phyloP scores from a whole-genome alignment of 2,113 vertebrate species.

The Fulmarus glacialis region DNA sequence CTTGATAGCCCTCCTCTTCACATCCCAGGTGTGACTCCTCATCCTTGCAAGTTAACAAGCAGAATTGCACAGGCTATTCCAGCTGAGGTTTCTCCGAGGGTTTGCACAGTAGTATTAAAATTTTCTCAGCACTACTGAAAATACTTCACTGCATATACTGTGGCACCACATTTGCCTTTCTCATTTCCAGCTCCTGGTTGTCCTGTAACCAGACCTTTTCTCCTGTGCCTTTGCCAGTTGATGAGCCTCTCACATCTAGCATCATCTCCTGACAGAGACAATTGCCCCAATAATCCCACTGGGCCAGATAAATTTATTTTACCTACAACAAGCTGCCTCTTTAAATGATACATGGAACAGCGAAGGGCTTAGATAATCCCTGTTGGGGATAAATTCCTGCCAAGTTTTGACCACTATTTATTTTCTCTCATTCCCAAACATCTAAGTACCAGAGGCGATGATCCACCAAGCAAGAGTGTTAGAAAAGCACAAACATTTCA shows the following conservation, averaged over 20 bases:
- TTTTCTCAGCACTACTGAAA: background rate
- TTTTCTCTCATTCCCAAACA: background rate
- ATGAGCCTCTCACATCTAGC: background rate
- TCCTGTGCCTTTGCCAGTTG: background rate
- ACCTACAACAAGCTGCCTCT: background rate
- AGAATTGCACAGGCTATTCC: background rate
- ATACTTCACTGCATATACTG: background rate
- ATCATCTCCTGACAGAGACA: background rate
- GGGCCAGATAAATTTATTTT: background rate
- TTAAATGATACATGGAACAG: background rate
- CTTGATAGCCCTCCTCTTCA: background rate
- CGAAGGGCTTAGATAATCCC: conserved; percentile 9
- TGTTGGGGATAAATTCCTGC: background rate
- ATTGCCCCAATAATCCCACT: background rate
- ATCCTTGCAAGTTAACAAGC: background rate
- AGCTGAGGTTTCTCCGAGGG: background rate
- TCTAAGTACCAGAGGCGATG: background rate
- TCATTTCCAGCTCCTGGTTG: background rate
- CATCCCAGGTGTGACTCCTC: background rate
- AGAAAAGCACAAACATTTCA: conserved; percentile 17
- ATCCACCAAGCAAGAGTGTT: background rate
- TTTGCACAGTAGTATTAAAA: background rate
- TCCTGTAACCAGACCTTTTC: background rate
- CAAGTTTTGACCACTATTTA: conserved; percentile 4
- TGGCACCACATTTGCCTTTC: background rate